Evolutionary conservation across 2,888 invertebrate species (phyloP).

Genomic region (Antheraea yamamai): DNA sequence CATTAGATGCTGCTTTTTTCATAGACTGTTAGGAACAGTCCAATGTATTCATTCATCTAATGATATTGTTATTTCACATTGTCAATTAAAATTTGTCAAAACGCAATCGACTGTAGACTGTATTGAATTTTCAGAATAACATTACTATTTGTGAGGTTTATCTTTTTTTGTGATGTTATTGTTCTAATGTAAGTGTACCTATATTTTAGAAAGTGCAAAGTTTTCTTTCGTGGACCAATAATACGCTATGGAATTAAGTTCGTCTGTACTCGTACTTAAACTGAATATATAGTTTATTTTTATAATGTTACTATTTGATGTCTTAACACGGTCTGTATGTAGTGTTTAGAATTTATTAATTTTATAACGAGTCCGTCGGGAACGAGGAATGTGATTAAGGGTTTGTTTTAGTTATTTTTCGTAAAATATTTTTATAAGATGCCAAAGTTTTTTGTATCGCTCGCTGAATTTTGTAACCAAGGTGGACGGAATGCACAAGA

Average conservation of each 20-base stretch:
- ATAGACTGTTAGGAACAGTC: neutral
- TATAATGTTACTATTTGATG: constrained; percentile 44
- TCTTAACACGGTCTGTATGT: constrained; percentile 37
- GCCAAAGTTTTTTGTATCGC: constrained; percentile 9
- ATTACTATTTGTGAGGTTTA: constrained; percentile 4
- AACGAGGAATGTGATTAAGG: neutral
- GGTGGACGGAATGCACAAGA: neutral
- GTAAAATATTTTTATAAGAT: neutral
- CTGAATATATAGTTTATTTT: constrained; percentile 50
- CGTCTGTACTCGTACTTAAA: constrained; percentile 24
- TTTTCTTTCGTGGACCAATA: constrained; percentile 51
- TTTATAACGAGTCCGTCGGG: constrained; percentile 21
- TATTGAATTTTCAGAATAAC: neutral
- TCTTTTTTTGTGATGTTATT: neutral
- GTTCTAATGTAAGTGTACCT: constrained; percentile 12
- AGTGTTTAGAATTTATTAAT: constrained; percentile 40
- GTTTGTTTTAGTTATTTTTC: neutral
- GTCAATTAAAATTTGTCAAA: constrained; percentile 12
- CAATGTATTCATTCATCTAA: neutral
- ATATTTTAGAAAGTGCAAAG: constrained; percentile 19
- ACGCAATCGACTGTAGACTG: constrained; percentile 4
- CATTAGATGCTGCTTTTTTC: neutral
- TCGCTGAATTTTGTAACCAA: neutral
- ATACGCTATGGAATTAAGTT: constrained; percentile 35
- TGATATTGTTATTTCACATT: neutral